Evolutionary conservation across 2,797 vertebrate genomes (phyloP).

Genomic region (Girardinus metallicus): DNA sequence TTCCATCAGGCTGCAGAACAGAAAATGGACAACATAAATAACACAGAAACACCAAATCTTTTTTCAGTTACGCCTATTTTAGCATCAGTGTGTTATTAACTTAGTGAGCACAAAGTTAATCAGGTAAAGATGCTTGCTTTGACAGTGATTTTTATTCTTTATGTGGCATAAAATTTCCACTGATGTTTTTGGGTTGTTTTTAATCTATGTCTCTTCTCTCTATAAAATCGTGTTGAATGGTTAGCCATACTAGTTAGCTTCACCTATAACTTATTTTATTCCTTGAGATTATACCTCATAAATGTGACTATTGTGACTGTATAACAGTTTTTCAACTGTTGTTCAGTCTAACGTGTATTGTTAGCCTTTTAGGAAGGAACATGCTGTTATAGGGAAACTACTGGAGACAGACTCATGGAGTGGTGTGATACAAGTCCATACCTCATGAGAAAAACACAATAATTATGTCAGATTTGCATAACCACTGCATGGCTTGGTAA

Average conservation of each 20-base stretch:
- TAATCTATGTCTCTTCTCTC: too few species aligned
- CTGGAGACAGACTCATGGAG: background rate
- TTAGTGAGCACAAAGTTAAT: too few species aligned
- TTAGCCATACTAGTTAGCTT: background rate
- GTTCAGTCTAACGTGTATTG: background rate
- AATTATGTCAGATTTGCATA: background rate
- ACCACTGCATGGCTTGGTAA: background rate
- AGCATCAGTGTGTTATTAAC: background rate
- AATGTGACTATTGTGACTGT: background rate
- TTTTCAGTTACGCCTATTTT: background rate
- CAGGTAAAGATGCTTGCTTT: too few species aligned
- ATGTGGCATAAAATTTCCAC: too few species aligned
- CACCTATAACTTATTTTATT: background rate
- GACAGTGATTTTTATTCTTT: too few species aligned
- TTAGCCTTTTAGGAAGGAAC: background rate
- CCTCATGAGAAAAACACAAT: background rate
- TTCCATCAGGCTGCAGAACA: slow-evolving; percentile 78
- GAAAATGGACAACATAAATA: slow-evolving; percentile 12
- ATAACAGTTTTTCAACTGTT: background rate
- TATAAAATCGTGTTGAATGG: background rate
- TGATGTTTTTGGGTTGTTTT: too few species aligned
- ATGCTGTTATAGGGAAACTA: background rate
- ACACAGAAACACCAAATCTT: background rate
- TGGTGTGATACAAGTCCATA: background rate
- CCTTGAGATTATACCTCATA: background rate